A percentile compares a stretch with the other conserved stretches of the same genome.
phyloP scores from a whole-genome alignment of 2,888 invertebrate species.

The Amorpha juglandis region DNA sequence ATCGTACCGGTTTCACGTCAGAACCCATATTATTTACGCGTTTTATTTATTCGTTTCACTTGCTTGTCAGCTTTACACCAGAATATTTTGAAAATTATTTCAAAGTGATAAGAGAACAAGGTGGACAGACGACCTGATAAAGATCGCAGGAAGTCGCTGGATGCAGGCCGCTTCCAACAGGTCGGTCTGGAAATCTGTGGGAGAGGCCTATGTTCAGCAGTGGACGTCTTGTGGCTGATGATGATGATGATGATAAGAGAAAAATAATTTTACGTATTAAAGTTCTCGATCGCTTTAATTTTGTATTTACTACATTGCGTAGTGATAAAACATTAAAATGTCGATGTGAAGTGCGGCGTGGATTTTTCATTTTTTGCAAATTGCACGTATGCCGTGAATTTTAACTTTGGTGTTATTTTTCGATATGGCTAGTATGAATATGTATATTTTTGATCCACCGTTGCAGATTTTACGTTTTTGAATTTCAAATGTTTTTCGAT shows the following conservation, averaged over 20 bases:
- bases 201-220: no score
- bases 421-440: not conserved
- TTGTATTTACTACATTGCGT: conserved; percentile 33
- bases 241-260: no score
- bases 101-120: not conserved
- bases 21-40: not conserved
- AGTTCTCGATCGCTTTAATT: conserved; percentile 35
- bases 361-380: not conserved
- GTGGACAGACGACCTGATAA: no score
- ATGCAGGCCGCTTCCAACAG: no score
- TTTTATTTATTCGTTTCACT: conserved; percentile 6
- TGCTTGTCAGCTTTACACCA: no score
- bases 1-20: not conserved
- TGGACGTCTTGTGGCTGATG: no score
- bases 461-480: not conserved
- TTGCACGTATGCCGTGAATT: not conserved
- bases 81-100: not conserved
- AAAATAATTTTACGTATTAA: conserved; percentile 31
- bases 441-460: not conserved
- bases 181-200: no score
- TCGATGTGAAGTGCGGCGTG: not conserved
- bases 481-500: not conserved
- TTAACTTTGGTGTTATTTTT: not conserved
- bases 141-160: no score
- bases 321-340: conserved; percentile 10